Base-by-base conservation (phyloP, 2,888 invertebrate species). In the Lomographa bimaculata region DNA sequence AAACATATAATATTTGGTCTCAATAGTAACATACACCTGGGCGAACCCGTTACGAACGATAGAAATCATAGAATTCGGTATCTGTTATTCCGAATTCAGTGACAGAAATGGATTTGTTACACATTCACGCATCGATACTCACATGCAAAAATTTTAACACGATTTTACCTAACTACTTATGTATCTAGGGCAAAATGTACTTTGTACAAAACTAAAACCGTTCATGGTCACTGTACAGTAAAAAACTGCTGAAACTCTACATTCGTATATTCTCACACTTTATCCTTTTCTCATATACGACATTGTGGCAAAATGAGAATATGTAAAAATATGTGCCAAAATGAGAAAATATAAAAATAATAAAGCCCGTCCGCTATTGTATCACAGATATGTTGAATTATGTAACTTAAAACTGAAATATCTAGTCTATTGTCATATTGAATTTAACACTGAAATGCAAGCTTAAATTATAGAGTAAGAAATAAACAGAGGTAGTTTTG, bases 1-100 rank as follows among this genome's bases (percentile, higher is more conserved):
- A 76, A 89, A 89, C 87, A 89, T 87, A 89, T 89, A 85, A 85
- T 73, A 84, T 81, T 86, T 86, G 87, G 87, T 87, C 84, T 87
- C 87, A 87, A 89, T 84, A 79, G 70, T 86, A 87, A 87, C 87
- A 83, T 63, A 81, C 87, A 78, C 50, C 56, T 71, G 65, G 73
- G 78, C 74, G 72, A 73, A 63, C 71, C 73, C 63, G 78, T 62
- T 71, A 70, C 79, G 71, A 75, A 75, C 71, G 73, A 77, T 72
- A 66, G 66, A 72, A 71, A 74, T 74, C n/a, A n/a, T n/a, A n/a
- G n/a, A n/a, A n/a, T n/a, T n/a, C n/a, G n/a, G n/a, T n/a, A n/a
- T n/a, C n/a, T n/a, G n/a, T n/a, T n/a, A n/a, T n/a, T n/a, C n/a
- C n/a, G n/a, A n/a, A n/a, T n/a, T n/a, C n/a, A n/a, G n/a, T 14